Conservation (phyloP, 2,797 vertebrate genomes). For the Spea hammondii region DNA sequence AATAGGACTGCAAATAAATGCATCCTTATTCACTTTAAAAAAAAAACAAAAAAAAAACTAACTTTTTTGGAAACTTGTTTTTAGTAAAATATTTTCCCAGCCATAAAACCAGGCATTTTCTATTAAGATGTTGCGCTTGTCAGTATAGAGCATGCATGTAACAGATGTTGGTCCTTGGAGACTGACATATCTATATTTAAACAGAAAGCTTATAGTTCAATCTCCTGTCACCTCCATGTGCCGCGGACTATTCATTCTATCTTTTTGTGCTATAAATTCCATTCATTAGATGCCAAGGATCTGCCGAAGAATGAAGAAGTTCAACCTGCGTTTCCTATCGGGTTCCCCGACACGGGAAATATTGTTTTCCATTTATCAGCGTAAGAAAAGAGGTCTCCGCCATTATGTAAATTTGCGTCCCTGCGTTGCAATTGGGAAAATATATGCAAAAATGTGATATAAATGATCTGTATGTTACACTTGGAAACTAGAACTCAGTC, state of each 20-base stretch:
- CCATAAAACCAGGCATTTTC: constrained; percentile 14
- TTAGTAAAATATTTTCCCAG: background rate
- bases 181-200: constrained; percentile 17
- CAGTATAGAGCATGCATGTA: background rate
- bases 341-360: background rate
- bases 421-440: no score
- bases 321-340: background rate
- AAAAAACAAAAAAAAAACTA: no score
- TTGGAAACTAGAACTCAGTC: no score
- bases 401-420: background rate
- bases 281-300: constrained; percentile 21
- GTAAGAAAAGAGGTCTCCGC: background rate
- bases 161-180: constrained; percentile 13
- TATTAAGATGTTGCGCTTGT: constrained; percentile 18
- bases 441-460: no score
- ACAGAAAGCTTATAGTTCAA: constrained; percentile 1
- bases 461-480: no score
- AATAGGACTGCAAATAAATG: no score
- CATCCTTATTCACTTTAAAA: no score
- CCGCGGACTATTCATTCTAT: background rate
- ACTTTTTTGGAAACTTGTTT: no score
- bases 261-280: background rate
- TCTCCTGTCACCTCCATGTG: constrained; percentile 19
- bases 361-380: background rate
- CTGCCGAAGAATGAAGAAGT: background rate